A percentile compares a stretch with the other conserved stretches of the same genome.
Conservation (phyloP, 2,797 vertebrate genomes). For the Podarcis lilfordi region DNA sequence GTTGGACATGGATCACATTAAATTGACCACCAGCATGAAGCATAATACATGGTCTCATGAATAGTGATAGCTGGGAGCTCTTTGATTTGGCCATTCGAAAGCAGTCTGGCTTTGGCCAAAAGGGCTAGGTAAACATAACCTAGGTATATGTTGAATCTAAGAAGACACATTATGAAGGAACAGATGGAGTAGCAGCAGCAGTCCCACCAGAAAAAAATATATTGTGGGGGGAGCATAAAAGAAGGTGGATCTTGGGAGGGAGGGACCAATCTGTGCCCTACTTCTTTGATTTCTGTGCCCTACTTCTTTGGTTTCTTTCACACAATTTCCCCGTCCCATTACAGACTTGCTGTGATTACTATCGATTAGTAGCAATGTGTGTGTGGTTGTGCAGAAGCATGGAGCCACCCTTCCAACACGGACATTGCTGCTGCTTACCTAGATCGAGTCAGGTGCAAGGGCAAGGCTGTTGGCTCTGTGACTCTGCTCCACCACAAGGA, state of each 20-base stretch:
- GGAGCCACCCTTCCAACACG: no score
- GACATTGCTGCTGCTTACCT: no score
- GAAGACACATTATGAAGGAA: not conserved
- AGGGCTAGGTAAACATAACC: not conserved
- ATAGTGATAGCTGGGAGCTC: not conserved
- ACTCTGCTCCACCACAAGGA: no score
- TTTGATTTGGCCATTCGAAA: not conserved
- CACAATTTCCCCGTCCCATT: not conserved
- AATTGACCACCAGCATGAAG: conserved; percentile 22
- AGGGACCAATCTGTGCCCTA: no score
- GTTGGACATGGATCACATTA: conserved; percentile 40
- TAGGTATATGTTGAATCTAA: not conserved
- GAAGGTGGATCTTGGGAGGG: not conserved
- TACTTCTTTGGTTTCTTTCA: not conserved
- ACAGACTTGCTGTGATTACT: not conserved
- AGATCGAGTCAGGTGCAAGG: no score
- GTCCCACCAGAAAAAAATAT: not conserved
- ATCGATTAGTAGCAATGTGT: no score
- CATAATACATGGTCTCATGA: not conserved
- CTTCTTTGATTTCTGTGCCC: not conserved
- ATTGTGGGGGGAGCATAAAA: not conserved
- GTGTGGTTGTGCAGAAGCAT: no score
- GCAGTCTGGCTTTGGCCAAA: not conserved
- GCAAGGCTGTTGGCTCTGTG: no score
- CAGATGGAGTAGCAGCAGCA: not conserved